A percentile compares a stretch with the other conserved stretches of the same genome.
These are phyloP conservation scores for Drosophila colorata DNA, from an alignment of 2,888 invertebrate species.

Conservation along the genomic window DNA sequence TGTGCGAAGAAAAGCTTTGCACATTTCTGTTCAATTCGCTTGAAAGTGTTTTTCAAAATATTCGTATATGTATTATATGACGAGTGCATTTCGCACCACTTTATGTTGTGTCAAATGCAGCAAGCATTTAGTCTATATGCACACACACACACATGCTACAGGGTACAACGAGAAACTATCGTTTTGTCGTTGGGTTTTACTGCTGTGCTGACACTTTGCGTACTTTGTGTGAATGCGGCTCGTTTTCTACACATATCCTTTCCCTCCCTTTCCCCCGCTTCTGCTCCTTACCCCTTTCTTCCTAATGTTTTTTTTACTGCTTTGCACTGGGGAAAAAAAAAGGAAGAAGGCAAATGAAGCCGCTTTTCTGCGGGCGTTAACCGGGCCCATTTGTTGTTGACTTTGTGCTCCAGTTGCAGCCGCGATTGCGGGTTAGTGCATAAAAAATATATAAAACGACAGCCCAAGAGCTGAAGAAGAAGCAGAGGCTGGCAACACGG, in stretches of 20 bases:
- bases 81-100: not conserved
- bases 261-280: no score
- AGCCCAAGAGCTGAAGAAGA: conserved; percentile 4
- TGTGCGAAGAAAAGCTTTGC: not conserved
- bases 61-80: no score
- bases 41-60: not conserved
- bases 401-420: conserved; percentile 76
- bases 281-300: conserved; percentile 20
- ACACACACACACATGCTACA: not conserved
- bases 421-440: conserved; percentile 44
- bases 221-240: conserved; percentile 31
- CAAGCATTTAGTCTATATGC: not conserved
- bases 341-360: conserved; percentile 3
- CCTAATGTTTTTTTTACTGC: conserved; percentile 34
- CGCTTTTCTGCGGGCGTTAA: conserved; percentile 74
- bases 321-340: conserved; percentile 5
- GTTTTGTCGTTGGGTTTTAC: conserved; percentile 1
- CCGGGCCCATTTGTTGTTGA: conserved; percentile 72
- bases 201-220: conserved; percentile 55
- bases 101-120: conserved; percentile 8
- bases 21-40: not conserved
- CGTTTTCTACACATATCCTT: conserved; percentile 15
- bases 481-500: conserved; percentile 14
- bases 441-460: conserved; percentile 5
- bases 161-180: conserved; percentile 6